Percentiles rank a stretch among this genome's conserved stretches.
Conservation (phyloP, 2,888 invertebrate species). For the Ochropleura leucogaster region DNA sequence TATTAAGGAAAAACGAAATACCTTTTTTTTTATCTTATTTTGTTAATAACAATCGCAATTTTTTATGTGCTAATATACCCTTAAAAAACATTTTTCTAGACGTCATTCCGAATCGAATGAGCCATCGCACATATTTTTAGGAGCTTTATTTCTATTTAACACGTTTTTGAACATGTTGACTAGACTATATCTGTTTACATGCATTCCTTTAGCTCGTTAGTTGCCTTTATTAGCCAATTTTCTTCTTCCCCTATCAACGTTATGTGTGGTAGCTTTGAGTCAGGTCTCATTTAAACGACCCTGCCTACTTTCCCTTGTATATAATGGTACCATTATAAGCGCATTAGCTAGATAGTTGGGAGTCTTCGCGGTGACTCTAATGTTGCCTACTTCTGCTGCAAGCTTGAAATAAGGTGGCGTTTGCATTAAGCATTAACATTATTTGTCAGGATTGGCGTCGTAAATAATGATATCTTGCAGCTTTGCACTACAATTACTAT, state of each 20-base stretch:
- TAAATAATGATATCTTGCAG: slow-evolving; percentile 53
- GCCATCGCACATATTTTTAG: no score
- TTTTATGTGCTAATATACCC: no score
- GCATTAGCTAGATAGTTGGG: slow-evolving; percentile 82
- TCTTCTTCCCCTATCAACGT: slow-evolving; percentile 37
- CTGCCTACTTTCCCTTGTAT: slow-evolving; percentile 81
- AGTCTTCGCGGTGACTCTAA: slow-evolving; percentile 73
- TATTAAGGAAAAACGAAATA: no score
- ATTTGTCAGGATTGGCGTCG: slow-evolving; percentile 58
- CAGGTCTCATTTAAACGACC: slow-evolving; percentile 78
- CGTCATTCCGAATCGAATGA: no score
- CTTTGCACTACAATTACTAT: slow-evolving; percentile 8
- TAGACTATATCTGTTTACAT: slow-evolving; percentile 18
- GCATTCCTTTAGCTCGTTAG: slow-evolving; percentile 38
- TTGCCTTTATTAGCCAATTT: slow-evolving; percentile 45
- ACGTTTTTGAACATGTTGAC: no score
- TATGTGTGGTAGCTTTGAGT: slow-evolving; percentile 56
- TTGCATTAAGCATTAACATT: slow-evolving; percentile 70
- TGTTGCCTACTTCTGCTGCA: slow-evolving; percentile 71
- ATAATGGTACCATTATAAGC: slow-evolving; percentile 85
- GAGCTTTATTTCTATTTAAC: no score
- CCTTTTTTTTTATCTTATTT: no score
- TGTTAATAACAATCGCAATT: no score
- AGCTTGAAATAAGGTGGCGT: slow-evolving; percentile 69
- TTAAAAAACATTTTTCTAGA: no score